These are phyloP conservation scores for Clarias gariepinus DNA, from an alignment of 2,113 vertebrate species.

Conservation along the genomic window DNA sequence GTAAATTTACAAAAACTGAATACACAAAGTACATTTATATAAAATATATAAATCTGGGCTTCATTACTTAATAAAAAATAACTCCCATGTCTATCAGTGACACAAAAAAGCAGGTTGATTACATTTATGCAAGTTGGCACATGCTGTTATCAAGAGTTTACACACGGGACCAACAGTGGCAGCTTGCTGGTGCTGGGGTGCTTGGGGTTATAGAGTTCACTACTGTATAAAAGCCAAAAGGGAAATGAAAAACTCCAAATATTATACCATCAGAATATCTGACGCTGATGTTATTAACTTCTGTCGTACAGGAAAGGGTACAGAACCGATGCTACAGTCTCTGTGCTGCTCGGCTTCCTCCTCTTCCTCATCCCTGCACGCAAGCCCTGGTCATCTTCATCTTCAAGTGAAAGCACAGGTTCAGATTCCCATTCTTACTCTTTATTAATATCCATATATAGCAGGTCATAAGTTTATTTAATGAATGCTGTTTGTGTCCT, in stretches of 20 bases:
- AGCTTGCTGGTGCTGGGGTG: no score
- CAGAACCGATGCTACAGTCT: constrained; percentile 94
- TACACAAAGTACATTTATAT: background rate
- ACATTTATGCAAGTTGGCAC: no score
- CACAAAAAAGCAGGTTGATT: background rate
- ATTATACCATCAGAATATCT: background rate
- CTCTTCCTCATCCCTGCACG: constrained; percentile 95
- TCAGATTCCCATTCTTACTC: constrained; percentile 7
- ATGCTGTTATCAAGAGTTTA: no score
- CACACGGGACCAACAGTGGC: no score
- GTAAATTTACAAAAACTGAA: background rate
- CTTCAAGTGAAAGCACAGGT: constrained; percentile 74
- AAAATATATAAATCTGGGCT: background rate
- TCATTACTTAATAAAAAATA: background rate
- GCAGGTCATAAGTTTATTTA: background rate
- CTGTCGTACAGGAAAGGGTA: constrained; percentile 85
- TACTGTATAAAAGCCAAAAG: background rate
- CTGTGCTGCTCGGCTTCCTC: constrained; percentile 92
- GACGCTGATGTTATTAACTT: background rate
- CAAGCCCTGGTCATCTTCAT: constrained; percentile 78
- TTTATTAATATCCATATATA: background rate
- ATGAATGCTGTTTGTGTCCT: background rate
- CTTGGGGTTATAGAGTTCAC: background rate
- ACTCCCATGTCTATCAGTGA: background rate
- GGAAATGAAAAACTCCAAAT: background rate